Evolutionary conservation across 2,113 vertebrate genomes (phyloP).

Genomic region (Lontra canadensis): DNA sequence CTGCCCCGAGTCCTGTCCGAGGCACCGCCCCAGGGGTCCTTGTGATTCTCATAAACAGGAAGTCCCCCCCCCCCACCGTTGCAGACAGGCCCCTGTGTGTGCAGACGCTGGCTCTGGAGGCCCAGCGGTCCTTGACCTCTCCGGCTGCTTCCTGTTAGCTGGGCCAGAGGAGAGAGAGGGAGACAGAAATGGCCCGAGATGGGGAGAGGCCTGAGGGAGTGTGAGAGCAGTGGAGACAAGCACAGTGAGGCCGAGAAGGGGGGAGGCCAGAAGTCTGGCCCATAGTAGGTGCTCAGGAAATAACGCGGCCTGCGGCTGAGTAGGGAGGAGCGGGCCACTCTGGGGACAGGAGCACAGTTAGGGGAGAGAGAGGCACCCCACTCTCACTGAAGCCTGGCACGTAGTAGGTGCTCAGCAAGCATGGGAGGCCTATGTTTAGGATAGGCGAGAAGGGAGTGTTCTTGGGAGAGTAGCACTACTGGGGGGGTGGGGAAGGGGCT

Average conservation of each 20-base stretch:
- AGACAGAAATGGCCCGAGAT: neutral
- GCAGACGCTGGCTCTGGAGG: conserved; percentile 2
- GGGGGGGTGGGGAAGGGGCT: neutral
- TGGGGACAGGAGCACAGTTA: neutral
- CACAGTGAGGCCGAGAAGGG: neutral
- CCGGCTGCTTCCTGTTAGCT: conserved; percentile 4
- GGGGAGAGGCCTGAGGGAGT: neutral
- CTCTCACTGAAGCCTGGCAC: neutral
- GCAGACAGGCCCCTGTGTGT: neutral
- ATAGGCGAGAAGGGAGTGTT: neutral
- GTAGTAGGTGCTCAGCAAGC: neutral
- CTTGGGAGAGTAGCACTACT: neutral
- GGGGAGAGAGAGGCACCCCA: neutral
- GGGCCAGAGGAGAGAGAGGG: conserved; percentile 20
- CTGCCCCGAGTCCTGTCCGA: neutral
- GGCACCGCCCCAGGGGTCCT: neutral
- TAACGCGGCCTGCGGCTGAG: neutral
- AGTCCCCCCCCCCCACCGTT: neutral
- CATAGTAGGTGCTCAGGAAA: neutral
- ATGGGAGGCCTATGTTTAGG: neutral
- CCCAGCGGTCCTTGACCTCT: neutral
- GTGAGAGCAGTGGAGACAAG: neutral
- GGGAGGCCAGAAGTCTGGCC: neutral
- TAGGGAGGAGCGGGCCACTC: neutral
- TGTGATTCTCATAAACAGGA: conserved; percentile 57